Base-by-base conservation (phyloP, 2,888 invertebrate genomes). In the Sepiola atlantica region DNA sequence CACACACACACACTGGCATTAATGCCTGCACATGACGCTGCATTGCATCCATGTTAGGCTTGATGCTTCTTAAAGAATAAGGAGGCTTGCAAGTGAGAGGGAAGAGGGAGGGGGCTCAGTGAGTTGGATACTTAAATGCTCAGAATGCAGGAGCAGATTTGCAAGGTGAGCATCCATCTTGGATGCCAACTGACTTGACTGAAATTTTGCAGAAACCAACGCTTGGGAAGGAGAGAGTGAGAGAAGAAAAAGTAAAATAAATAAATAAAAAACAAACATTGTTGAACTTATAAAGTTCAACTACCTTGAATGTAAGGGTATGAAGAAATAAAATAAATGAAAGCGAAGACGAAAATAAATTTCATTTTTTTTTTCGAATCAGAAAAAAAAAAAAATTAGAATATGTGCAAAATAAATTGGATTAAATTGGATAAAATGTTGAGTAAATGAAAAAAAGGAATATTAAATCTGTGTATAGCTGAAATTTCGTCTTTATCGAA, bases 161-260 rank as follows among this genome's bases (percentile, higher is more conserved):
- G 77, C 77, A 77, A 77, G 16, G n/a, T 12, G n/a, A 45, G n/a
- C 77, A n/a, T 77, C 77, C 77, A 77, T 77, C 77, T 77, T 77
- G 77, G n/a, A 77, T 77, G 77, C 77, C 77, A 77, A n/a, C 77
- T 77, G 77, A 77, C 77, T 77, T n/a, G n/a, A n/a, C n/a, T 77
- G 77, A 77, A 77, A n/a, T n/a, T 32, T 77, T 77, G 77, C n/a
- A 77, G n/a, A n/a, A 77, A 77, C 77, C n/a, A 77, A n/a, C n/a
- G n/a, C 77, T 77, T 77, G 0, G 77, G 77, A 2, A 21, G 14
- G 55, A 21, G 55, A 21, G 55, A 55, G 55, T n/a, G n/a, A n/a
- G n/a, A n/a, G n/a, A n/a, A n/a, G n/a, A 45, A 45, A 4, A 45
- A 45, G 4, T 8, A 45, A 8, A 45, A 45, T 45, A 45, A 45